Evolutionary conservation across 2,888 invertebrate species (phyloP), one percentile per base, ranked within the genome.

Genomic region (Hesperia comma): DNA sequence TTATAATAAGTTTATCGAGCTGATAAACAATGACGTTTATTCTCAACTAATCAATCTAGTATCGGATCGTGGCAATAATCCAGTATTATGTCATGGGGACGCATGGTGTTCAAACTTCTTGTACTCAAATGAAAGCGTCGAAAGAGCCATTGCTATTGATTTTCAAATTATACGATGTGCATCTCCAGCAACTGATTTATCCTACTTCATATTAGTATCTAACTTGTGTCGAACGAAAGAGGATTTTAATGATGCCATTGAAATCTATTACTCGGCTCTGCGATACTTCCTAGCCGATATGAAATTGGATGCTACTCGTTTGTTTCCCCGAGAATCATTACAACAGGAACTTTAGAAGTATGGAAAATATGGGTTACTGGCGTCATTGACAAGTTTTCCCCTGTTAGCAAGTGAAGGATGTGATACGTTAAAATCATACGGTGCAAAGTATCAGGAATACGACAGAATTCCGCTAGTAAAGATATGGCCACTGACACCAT

Each of bases 51-150:
- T 81, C 7, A 63, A 75, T 10, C 69, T 82, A 41, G 67, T 72
- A 6, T 71, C 71, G 2, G 74, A 70, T 10, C 66, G 69, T 10
- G 77, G 80, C 14, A 72, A 79, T 15, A 69, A 80, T 53, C 71
- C 79, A 3, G 82, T 82, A 0, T 68, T 87, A 0, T 80, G 79
- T 60, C 86, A 87, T 41, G 87, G 86, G 2, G 87, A 88, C 63
- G 80, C 83, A 3, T 86, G 86, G 87, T 75, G 76, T 55, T 72
- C 79, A 0, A 87, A 87, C 60, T 87, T 87, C 61, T 69, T 86
- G n/a, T 74, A 70, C 64, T 79, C 78, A 0, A 72, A 76, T 51
- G 71, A 80, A 2, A 78, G 2, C 74, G 66, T 77, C 76, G 46
- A 19, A 49, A 7, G 49, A 7, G 49, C 12, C 6, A 77, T 83